Percentiles rank a stretch among this genome's conserved stretches.
phyloP scores from a whole-genome alignment of 2,797 vertebrate genomes.

The Masticophis lateralis region DNA sequence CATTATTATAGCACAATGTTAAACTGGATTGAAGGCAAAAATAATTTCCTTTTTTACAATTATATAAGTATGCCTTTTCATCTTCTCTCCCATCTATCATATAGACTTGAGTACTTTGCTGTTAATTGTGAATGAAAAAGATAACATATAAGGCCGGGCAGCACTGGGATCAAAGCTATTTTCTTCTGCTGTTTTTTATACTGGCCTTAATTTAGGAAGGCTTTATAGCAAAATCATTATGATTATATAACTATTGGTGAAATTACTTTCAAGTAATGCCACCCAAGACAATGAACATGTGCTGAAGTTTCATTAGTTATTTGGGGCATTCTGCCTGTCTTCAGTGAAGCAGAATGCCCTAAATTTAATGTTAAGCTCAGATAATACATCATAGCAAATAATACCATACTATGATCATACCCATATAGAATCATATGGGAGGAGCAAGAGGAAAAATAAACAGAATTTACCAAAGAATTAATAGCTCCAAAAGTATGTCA shows the following conservation, averaged over 20 bases:
- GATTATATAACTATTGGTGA: neutral
- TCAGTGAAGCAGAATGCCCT: neutral
- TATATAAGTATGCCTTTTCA: neutral
- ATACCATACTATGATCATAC: neutral
- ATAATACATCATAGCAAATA: slow-evolving; percentile 34
- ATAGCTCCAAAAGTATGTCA: neutral
- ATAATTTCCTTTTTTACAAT: neutral
- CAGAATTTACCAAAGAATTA: neutral
- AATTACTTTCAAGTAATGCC: neutral
- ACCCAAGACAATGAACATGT: neutral
- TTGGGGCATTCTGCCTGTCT: neutral
- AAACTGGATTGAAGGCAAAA: neutral
- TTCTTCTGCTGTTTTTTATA: neutral
- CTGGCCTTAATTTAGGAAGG: neutral
- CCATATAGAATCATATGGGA: neutral
- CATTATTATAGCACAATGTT: neutral
- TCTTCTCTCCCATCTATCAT: neutral
- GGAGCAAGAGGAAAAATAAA: neutral
- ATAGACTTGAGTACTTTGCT: neutral
- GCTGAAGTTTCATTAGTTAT: neutral
- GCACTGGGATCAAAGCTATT: neutral
- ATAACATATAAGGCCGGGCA: neutral
- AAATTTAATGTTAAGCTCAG: slow-evolving; percentile 30
- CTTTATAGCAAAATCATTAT: neutral
- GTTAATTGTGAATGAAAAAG: neutral